Evolutionary conservation across 1,140 invertebrate species (phyloP).

Genomic region (Stenopsyche tienmushanensis): DNA sequence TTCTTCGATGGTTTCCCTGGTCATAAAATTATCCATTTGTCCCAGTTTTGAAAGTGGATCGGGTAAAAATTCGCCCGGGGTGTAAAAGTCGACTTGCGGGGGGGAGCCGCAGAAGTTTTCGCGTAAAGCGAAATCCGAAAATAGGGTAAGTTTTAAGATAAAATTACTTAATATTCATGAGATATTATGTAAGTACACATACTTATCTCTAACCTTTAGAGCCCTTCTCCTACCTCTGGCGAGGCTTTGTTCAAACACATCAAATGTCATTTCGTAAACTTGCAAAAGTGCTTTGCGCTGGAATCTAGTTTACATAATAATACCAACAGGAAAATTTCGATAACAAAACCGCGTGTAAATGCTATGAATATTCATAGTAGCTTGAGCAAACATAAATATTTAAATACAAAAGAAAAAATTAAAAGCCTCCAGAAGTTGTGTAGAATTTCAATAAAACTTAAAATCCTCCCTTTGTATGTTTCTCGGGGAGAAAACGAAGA

Average conservation of each 20-base stretch:
- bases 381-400: neutral
- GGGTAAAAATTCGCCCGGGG: neutral
- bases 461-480: too few species aligned
- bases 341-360: neutral
- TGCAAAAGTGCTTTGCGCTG: neutral
- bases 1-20: neutral
- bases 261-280: constrained; percentile 3
- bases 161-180: constrained; percentile 25
- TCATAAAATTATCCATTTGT: neutral
- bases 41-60: neutral
- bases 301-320: constrained; percentile 2
- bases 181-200: constrained; percentile 1
- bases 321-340: constrained; percentile 4
- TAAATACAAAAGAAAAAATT: too few species aligned
- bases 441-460: too few species aligned
- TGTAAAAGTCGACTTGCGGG: too few species aligned
- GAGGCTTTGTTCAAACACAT: constrained; percentile 3
- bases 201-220: neutral
- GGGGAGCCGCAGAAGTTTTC: too few species aligned
- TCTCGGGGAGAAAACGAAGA: too few species aligned
- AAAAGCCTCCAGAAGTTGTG: too few species aligned
- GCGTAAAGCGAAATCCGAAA: neutral
- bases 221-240: neutral
- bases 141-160: constrained; percentile 5
- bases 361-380: neutral